Percentiles rank a stretch among this genome's conserved stretches.
Evolutionary conservation across 1,140 invertebrate species (phyloP).

Genomic region (Cylas formicarius): DNA sequence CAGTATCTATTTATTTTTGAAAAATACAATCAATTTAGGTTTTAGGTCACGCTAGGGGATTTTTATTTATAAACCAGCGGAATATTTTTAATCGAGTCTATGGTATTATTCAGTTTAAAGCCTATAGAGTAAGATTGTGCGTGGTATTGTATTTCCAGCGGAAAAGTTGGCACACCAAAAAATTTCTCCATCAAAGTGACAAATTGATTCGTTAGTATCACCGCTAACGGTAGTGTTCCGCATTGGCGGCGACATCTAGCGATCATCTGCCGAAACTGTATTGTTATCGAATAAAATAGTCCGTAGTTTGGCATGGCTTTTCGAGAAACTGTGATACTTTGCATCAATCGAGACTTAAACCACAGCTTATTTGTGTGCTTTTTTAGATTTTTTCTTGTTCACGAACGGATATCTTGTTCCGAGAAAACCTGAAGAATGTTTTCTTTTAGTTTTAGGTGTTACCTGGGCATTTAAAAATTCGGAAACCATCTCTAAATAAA

Average conservation of each 20-base stretch:
- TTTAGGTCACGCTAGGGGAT: no score
- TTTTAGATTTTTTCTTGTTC: conserved; percentile 6
- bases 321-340: conserved; percentile 16
- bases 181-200: no score
- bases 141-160: not conserved
- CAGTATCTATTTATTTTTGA: no score
- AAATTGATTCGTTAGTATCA: no score
- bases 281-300: no score
- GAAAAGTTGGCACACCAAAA: not conserved
- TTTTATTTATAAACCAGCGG: no score
- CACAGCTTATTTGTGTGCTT: conserved; percentile 26
- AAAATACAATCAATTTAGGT: no score
- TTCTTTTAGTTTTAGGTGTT: conserved; percentile 14
- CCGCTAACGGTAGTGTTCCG: no score
- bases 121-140: conserved; percentile 28
- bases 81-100: no score
- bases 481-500: no score
- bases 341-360: conserved; percentile 15
- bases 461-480: conserved; percentile 5
- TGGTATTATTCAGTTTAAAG: conserved; percentile 29
- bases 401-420: conserved; percentile 10
- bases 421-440: conserved; percentile 10
- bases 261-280: no score
- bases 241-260: no score
- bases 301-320: conserved; percentile 22